phyloP scores from a whole-genome alignment of 2,888 invertebrate species.

The Idaea aversata region DNA sequence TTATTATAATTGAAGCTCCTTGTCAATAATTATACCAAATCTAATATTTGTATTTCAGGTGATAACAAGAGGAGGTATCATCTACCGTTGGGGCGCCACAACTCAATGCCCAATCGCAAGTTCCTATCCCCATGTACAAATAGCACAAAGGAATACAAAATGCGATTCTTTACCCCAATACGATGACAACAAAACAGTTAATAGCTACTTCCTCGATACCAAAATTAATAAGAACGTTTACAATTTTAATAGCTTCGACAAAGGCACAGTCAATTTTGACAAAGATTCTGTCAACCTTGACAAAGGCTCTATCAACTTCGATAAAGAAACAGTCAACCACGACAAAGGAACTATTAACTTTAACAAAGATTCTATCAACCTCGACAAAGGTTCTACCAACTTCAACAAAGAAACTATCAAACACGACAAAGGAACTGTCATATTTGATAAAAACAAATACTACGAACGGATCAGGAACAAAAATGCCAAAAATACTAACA shows the following conservation, averaged over 20 bases:
- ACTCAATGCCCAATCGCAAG: slow-evolving; percentile 65
- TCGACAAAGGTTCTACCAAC: slow-evolving; percentile 16
- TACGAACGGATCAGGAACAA: slow-evolving; percentile 9
- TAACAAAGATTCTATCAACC: neutral
- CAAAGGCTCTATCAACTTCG: neutral
- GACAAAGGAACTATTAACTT: neutral
- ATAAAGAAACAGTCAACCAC: neutral
- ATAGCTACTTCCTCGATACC: slow-evolving; percentile 1
- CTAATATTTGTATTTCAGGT: slow-evolving; percentile 43
- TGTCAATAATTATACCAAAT: too few species aligned
- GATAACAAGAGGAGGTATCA: slow-evolving; percentile 68
- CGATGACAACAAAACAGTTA: slow-evolving; percentile 11
- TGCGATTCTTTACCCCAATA: slow-evolving; percentile 36
- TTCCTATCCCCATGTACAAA: slow-evolving; percentile 45
- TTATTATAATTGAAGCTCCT: too few species aligned
- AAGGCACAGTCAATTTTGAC: neutral
- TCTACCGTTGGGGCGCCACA: slow-evolving; percentile 73
- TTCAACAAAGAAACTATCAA: slow-evolving; percentile 4
- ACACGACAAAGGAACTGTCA: slow-evolving; percentile 5
- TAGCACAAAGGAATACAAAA: slow-evolving; percentile 44
- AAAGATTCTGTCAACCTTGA: neutral
- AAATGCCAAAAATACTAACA: slow-evolving; percentile 9
- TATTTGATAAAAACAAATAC: slow-evolving; percentile 3
- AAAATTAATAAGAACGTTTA: slow-evolving; percentile 14
- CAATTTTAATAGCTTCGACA: slow-evolving; percentile 15